Evolutionary conservation across 2,888 invertebrate genomes (phyloP).

Genomic region (Nipponacmea schrenckii): DNA sequence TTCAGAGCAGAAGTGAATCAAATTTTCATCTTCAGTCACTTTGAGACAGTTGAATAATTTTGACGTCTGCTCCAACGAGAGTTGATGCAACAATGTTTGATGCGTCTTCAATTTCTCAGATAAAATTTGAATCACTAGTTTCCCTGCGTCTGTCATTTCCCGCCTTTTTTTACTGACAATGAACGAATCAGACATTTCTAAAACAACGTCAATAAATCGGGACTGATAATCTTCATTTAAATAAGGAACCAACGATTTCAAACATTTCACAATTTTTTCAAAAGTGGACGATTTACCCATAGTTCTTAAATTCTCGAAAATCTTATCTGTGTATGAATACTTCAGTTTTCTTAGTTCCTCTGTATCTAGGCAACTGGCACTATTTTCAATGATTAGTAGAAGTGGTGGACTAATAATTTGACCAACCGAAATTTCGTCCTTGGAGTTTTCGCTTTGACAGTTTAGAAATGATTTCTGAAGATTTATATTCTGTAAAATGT

Average conservation of each 20-base stretch:
- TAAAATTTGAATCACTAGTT: slow-evolving; percentile 14
- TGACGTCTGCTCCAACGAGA: slow-evolving; percentile 11
- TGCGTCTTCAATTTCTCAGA: background rate
- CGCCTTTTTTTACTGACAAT: slow-evolving; percentile 5
- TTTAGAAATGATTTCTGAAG: background rate
- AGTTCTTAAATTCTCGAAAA: background rate
- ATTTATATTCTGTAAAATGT: background rate
- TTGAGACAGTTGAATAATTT: slow-evolving; percentile 13
- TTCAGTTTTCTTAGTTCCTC: background rate
- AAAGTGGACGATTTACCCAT: background rate
- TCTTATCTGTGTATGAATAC: background rate
- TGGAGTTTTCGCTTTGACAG: too few species aligned
- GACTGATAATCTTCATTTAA: background rate
- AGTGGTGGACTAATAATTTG: background rate
- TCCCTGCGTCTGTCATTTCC: slow-evolving; percentile 17
- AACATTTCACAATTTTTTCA: background rate
- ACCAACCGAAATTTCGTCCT: too few species aligned
- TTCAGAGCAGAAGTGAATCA: background rate
- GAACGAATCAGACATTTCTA: slow-evolving; percentile 9
- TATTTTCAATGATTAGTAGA: background rate
- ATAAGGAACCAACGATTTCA: background rate
- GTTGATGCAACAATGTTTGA: background rate
- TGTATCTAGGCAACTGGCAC: background rate
- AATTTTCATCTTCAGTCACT: background rate
- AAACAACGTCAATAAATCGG: slow-evolving; percentile 6